Percentiles rank a stretch among this genome's conserved stretches.
phyloP scores from a whole-genome alignment of 2,888 invertebrate genomes.

The Pandemis cinnamomeana region DNA sequence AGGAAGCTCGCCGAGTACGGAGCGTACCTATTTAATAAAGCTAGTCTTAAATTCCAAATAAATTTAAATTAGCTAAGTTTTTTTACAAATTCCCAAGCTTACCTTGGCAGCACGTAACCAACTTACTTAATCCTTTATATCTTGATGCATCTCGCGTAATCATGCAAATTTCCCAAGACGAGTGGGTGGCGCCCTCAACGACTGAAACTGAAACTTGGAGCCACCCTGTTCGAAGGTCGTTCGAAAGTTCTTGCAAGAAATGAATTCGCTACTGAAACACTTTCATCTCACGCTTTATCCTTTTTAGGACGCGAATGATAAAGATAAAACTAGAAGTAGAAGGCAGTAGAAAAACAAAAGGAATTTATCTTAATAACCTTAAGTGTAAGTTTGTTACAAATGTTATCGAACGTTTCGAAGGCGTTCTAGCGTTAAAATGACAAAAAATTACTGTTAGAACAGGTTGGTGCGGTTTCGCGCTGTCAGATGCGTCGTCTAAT shows the following conservation, averaged over 20 bases:
- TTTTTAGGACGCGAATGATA: slow-evolving; percentile 12
- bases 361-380: neutral
- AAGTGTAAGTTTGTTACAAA: neutral
- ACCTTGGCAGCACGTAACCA: slow-evolving; percentile 25
- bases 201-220: slow-evolving; percentile 76
- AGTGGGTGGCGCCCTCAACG: slow-evolving; percentile 67
- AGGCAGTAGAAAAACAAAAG: neutral
- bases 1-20: neutral
- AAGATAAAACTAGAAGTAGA: neutral
- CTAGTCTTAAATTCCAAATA: slow-evolving; percentile 1
- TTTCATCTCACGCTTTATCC: slow-evolving; percentile 69
- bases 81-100: slow-evolving; percentile 16
- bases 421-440: too few species aligned
- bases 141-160: slow-evolving; percentile 74
- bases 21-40: neutral
- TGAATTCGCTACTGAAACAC: slow-evolving; percentile 77
- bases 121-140: slow-evolving; percentile 49
- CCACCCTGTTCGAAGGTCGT: slow-evolving; percentile 80
- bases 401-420: neutral
- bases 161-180: slow-evolving; percentile 78
- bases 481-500: neutral
- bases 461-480: neutral
- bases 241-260: slow-evolving; percentile 77
- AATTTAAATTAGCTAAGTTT: neutral
- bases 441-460: neutral